These are phyloP conservation scores for Unio delphinus DNA, from an alignment of 2,888 invertebrate genomes.

Conservation along the genomic window DNA sequence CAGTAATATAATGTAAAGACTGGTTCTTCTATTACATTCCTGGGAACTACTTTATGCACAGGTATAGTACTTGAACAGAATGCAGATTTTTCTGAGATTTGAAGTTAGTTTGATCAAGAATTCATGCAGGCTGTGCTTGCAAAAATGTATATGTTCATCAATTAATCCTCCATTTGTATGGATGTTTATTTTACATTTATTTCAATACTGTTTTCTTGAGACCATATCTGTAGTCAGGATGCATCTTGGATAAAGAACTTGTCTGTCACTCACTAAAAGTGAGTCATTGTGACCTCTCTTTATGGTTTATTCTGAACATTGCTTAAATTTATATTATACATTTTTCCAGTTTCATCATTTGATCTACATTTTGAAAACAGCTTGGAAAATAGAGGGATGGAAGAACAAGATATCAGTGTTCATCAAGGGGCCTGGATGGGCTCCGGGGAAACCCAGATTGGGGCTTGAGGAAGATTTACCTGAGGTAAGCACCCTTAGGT, in stretches of 20 bases:
- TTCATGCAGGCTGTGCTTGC: no score
- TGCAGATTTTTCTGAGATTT: no score
- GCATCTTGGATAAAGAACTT: background rate
- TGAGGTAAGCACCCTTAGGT: conserved; percentile 75
- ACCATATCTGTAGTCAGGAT: background rate
- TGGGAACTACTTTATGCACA: no score
- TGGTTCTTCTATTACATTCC: no score
- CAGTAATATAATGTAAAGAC: background rate
- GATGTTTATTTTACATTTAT: no score
- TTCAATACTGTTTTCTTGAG: background rate
- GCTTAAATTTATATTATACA: background rate
- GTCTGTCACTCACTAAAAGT: background rate
- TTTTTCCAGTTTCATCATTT: conserved; percentile 82
- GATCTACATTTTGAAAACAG: conserved; percentile 79
- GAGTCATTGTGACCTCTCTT: background rate
- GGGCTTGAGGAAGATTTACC: conserved; percentile 84
- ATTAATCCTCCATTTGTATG: no score
- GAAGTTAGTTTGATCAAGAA: no score
- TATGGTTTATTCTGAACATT: background rate
- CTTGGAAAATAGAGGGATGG: conserved; percentile 76
- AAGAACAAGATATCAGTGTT: conserved; percentile 80
- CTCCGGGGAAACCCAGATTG: conserved; percentile 82
- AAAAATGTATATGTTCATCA: no score
- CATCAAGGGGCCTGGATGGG: conserved; percentile 91
- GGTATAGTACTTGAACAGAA: no score